Evolutionary conservation across 2,888 invertebrate genomes (phyloP), one percentile per base, ranked within the genome.

Genomic region (Tillus elongatus): DNA sequence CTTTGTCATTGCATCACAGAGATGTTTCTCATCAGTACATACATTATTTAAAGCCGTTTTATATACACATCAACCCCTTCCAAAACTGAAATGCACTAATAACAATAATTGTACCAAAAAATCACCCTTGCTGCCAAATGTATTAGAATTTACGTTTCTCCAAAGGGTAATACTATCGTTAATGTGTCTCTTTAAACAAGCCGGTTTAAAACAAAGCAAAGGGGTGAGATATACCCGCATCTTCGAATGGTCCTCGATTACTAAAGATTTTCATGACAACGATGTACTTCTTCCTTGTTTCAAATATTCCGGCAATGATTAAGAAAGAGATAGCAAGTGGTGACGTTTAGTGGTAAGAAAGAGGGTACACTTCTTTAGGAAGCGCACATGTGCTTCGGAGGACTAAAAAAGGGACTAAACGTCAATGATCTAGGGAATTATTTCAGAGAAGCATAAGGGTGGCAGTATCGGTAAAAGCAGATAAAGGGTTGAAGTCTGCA

Each of bases 71-170:
- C 34, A 27, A 33, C 34, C 40, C 36, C 13, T 39, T 36, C 24
- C 33, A 27, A 37, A 37, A 28, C 30, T 28, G 15, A 26, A 28
- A 37, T 37, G 40, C 30, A 36, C 41, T 46, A 51, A 50, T 51
- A 53, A 54, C 46, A 51, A 49, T 54, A 52, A 48, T 50, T 46
- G 44, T 42, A 52, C 53, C 52, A 46, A 52, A 54, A 53, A 54
- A 52, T 49, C 50, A 45, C 56, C 54, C 53, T 50, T 47, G 30
- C 37, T 52, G 54, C 54, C 55, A 50, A 56, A 56, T 51, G 53
- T 59, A 60, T 60, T 60, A 60, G 57, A 58, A 60, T 60, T 55
- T 60, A 60, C 58, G 58, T 57, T 59, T 50, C 60, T 60, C 60
- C 45, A 45, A 56, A 59, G 60, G 57, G 57, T 54, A 54, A 57